phyloP scores from a whole-genome alignment of 2,113 vertebrate species.

The Amphilophus citrinellus region DNA sequence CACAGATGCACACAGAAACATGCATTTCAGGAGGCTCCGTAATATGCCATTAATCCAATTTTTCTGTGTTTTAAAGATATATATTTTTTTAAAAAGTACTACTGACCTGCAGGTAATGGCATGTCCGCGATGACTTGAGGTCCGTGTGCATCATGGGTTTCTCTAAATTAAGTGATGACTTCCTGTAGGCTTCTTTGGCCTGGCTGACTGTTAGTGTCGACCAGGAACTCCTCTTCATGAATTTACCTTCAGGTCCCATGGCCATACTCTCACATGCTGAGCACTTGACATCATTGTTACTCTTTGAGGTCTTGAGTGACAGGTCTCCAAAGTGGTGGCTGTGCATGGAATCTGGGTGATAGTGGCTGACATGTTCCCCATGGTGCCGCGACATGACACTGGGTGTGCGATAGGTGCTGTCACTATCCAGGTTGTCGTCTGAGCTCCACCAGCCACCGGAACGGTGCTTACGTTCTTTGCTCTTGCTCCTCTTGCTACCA shows the following conservation, averaged over 20 bases:
- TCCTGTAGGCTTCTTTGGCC: conserved; percentile 98
- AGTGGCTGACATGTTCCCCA: conserved; percentile 87
- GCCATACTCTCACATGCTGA: conserved; percentile 93
- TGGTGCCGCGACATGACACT: conserved; percentile 90
- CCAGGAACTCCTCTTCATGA: conserved; percentile 99
- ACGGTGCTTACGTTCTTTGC: conserved; percentile 92
- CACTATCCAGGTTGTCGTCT: conserved; percentile 97
- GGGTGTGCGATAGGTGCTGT: conserved; percentile 94
- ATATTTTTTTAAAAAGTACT: neutral
- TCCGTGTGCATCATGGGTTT: conserved; percentile 92
- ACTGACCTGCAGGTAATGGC: conserved; percentile 96
- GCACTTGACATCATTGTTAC: conserved; percentile 98
- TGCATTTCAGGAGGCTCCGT: neutral
- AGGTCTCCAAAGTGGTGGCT: conserved; percentile 90
- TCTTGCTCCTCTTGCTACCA: conserved; percentile 92
- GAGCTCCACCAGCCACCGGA: conserved; percentile 98
- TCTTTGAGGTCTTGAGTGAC: conserved; percentile 95
- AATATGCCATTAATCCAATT: neutral
- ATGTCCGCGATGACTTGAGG: conserved; percentile 88
- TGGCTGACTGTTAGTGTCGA: conserved; percentile 98
- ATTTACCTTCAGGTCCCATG: conserved; percentile 91
- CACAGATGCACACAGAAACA: neutral
- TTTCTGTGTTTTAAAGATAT: neutral
- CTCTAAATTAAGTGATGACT: conserved; percentile 96
- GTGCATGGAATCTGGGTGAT: conserved; percentile 90